Percentiles rank a stretch among this genome's conserved stretches.
Conservation (phyloP, 1,140 invertebrate species). For the Brachionus rotundiformis region DNA sequence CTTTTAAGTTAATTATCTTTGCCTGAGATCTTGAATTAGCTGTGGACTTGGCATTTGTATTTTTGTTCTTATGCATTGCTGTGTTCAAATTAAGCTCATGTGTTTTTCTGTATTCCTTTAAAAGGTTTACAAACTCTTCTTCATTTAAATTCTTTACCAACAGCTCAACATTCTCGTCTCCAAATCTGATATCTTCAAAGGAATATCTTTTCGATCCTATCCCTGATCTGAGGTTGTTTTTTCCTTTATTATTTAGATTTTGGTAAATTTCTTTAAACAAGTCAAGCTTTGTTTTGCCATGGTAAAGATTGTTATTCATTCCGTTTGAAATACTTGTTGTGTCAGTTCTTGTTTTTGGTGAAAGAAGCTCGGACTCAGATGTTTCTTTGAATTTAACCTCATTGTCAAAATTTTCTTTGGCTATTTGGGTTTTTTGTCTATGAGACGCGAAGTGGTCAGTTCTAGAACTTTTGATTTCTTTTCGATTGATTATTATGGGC, state of each 20-base stretch:
- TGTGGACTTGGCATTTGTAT: background rate
- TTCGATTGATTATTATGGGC: background rate
- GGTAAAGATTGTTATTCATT: background rate
- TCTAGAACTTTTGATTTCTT: slow-evolving; percentile 3
- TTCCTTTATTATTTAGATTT: background rate
- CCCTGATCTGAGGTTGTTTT: background rate
- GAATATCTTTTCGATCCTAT: background rate
- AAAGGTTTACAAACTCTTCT: slow-evolving; percentile 35
- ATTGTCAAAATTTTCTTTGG: background rate
- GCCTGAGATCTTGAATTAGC: background rate
- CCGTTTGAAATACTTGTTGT: background rate
- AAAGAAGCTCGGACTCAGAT: background rate
- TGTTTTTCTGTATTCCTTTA: slow-evolving; percentile 39
- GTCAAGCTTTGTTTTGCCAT: slow-evolving; percentile 1
- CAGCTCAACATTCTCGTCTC: background rate
- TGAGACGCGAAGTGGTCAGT: background rate
- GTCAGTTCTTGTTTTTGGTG: slow-evolving; percentile 5
- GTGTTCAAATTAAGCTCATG: background rate
- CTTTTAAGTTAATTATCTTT: slow-evolving; percentile 32
- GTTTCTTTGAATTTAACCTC: background rate
- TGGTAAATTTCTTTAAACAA: slow-evolving; percentile 22
- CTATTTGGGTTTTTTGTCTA: background rate
- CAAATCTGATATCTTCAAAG: background rate
- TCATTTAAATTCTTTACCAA: slow-evolving; percentile 30
- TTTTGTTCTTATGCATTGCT: background rate